Evolutionary conservation across 1,140 invertebrate species (phyloP).

Genomic region (Euura lappo): DNA sequence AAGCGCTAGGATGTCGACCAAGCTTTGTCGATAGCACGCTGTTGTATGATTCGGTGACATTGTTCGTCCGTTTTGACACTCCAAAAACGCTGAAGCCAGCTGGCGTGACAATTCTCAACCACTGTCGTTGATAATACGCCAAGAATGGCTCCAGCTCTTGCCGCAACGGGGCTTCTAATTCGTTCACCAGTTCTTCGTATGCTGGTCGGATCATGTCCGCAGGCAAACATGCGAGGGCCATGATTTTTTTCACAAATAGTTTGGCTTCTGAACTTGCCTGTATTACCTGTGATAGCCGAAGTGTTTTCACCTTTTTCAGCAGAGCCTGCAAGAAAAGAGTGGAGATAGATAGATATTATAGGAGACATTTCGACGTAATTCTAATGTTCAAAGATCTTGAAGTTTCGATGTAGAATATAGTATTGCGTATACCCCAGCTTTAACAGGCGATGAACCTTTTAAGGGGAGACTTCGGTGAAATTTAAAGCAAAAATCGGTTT

Average conservation of each 20-base stretch:
- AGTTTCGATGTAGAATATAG: no score
- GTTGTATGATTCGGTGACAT: conserved; percentile 8
- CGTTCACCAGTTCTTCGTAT: not conserved
- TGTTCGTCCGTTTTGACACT: conserved; percentile 9
- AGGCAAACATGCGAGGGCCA: conserved; percentile 17
- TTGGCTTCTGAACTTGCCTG: conserved; percentile 6
- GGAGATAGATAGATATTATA: no score
- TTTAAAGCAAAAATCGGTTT: no score
- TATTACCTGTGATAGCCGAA: not conserved
- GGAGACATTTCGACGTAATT: no score
- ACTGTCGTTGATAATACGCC: not conserved
- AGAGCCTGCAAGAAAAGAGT: conserved; percentile 4
- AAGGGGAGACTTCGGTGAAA: no score
- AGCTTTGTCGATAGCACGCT: conserved; percentile 7
- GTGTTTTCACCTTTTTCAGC: conserved; percentile 13
- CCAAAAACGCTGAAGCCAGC: conserved; percentile 13
- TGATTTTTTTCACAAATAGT: conserved; percentile 17
- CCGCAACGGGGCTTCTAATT: not conserved
- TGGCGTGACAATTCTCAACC: not conserved
- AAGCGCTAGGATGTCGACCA: conserved; percentile 11
- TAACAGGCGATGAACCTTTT: no score
- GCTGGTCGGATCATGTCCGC: not conserved
- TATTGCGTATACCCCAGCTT: no score
- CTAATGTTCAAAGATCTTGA: no score
- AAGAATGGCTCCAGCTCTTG: not conserved